Evolutionary conservation across 2,797 vertebrate genomes (phyloP), one percentile per base, ranked within the genome.

Genomic region (Phoeniculus purpureus): DNA sequence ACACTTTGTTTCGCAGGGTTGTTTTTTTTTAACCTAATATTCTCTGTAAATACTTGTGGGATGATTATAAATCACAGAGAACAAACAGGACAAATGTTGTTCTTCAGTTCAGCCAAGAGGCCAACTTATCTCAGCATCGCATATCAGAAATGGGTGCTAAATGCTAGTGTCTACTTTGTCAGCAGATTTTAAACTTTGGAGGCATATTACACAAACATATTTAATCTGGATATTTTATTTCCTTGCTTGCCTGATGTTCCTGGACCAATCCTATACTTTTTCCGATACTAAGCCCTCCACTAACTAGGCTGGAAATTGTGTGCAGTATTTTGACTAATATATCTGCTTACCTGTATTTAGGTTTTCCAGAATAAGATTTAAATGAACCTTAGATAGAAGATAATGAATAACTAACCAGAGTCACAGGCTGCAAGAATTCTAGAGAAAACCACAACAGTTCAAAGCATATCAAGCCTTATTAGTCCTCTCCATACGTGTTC

Each of bases 1-100:
- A 26, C 6, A 7, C 20, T 34, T 74, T 25, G 19, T 48, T 64
- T 15, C 55, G 26, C 0, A 1, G 21, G 3, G 1, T n/a, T n/a
- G n/a, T n/a, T n/a, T 0, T 11, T 59, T n/a, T 68, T 70, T 26
- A 55, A 50, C 6, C 18, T 45, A 37, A 18, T 43, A 43, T 29
- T 51, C 9, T 56, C n/a, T 75, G n/a, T n/a, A n/a, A n/a, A n/a
- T 51, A 75, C 3, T 74, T 70, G 21, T 32, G 10, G 20, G 12
- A 40, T 52, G 3, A 48, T 60, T 22, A 61, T 2, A 62, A n/a
- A 43, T 18, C 43, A 70, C 32, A 79, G 27, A 75, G 34, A 65
- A 79, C 72, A 8, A 56, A 5, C 12, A 52, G 48, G 26, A 65
- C 21, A 55, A 37, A 13, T 32, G 15, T 45, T 34, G 15, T 52